These are phyloP conservation scores for Elysia chlorotica DNA, from an alignment of 1,140 invertebrate species.

Conservation along the genomic window DNA sequence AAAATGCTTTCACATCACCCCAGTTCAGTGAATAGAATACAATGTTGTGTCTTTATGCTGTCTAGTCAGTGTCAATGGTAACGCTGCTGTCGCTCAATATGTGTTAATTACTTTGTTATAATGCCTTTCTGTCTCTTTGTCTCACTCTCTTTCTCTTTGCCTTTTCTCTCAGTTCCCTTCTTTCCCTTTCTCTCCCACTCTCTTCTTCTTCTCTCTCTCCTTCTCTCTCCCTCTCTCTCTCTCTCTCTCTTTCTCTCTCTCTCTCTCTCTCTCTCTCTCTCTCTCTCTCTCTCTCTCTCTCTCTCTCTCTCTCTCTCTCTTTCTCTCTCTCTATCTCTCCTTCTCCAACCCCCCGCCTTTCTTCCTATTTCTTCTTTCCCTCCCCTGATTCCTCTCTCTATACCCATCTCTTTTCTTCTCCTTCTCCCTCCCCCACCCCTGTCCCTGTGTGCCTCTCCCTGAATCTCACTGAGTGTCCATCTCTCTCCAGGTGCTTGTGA, in stretches of 20 bases:
- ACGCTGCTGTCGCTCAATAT: too few relatives aligned
- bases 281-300: conserved; percentile 4
- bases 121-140: too few relatives aligned
- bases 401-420: background rate
- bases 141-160: too few relatives aligned
- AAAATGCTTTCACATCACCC: too few relatives aligned
- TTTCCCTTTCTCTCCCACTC: background rate
- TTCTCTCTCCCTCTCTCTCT: conserved; percentile 13
- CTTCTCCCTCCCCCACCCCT: background rate
- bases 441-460: background rate
- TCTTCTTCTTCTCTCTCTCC: background rate
- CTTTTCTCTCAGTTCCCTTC: too few relatives aligned
- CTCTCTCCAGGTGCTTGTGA: too few relatives aligned
- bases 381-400: background rate
- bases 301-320: background rate
- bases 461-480: background rate
- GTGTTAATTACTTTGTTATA: too few relatives aligned
- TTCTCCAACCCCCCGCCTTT: background rate
- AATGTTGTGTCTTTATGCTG: too few relatives aligned
- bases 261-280: background rate
- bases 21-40: too few relatives aligned
- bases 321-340: background rate
- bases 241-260: conserved; percentile 8
- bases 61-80: too few relatives aligned
- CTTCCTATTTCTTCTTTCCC: background rate